Evolutionary conservation across 2,888 invertebrate species (phyloP).

Genomic region (Siphlonurus alternatus): DNA sequence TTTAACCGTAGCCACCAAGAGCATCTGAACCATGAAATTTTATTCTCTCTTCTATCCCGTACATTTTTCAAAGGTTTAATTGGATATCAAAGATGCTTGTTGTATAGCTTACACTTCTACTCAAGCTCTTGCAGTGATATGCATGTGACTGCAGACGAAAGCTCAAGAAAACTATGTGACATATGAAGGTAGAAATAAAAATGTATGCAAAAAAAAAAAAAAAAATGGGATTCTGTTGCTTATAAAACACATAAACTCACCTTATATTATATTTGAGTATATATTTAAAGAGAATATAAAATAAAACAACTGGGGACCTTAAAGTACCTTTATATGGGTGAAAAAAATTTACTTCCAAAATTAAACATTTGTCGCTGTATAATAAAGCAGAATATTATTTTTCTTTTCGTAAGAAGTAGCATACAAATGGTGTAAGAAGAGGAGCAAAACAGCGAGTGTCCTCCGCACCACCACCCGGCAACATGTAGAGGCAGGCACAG

Average conservation of each 20-base stretch:
- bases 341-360: conserved; percentile 5
- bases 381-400: background rate
- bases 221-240: background rate
- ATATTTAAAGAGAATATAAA: background rate
- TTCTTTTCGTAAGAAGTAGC: background rate
- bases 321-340: background rate
- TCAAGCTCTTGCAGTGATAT: too few relatives aligned
- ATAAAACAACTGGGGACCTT: background rate
- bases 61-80: too few relatives aligned
- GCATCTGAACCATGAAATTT: too few relatives aligned
- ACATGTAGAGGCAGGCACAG: too few relatives aligned
- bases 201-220: background rate
- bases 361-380: conserved; percentile 14
- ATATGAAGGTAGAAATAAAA: background rate
- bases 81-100: too few relatives aligned
- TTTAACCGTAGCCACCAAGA: too few relatives aligned
- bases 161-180: background rate
- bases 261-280: background rate
- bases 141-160: too few relatives aligned
- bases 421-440: conserved; percentile 3
- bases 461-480: background rate
- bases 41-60: too few relatives aligned
- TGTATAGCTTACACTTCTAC: too few relatives aligned
- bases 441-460: conserved; percentile 10
- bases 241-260: background rate